Conservation (phyloP, 2,888 invertebrate species). For the Halocaridina rubra region DNA sequence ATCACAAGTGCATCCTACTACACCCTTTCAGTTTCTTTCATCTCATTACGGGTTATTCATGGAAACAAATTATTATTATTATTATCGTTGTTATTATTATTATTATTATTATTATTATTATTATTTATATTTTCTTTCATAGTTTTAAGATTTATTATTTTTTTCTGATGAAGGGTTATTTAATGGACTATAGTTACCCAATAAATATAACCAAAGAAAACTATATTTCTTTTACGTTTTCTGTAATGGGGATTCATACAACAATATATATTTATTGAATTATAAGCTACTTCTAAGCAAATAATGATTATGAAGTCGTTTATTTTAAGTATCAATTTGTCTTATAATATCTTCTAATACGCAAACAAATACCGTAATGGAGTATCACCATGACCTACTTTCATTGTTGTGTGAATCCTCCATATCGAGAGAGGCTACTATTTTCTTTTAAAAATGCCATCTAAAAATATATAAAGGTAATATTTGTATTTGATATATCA, state of each 20-base stretch:
- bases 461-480: not conserved
- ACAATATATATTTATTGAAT: not conserved
- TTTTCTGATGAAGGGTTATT: not conserved
- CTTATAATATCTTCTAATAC: not conserved
- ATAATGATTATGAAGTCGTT: not conserved
- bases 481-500: not conserved
- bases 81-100: not conserved
- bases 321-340: not conserved
- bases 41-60: not conserved
- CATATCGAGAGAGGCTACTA: conserved; percentile 13
- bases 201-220: not conserved
- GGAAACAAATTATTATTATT: not conserved
- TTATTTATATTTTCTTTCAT: not conserved
- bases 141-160: not conserved
- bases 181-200: not conserved
- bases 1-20: no score
- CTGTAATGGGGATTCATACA: conserved; percentile 27
- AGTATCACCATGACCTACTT: conserved; percentile 60
- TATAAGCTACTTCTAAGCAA: not conserved
- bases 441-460: not conserved
- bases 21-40: not conserved
- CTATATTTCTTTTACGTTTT: conserved; percentile 10
- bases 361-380: not conserved
- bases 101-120: not conserved
- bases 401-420: conserved; percentile 45